phyloP scores from a whole-genome alignment of 2,113 vertebrate species.

The Rhinopomastus cyanomelas region DNA sequence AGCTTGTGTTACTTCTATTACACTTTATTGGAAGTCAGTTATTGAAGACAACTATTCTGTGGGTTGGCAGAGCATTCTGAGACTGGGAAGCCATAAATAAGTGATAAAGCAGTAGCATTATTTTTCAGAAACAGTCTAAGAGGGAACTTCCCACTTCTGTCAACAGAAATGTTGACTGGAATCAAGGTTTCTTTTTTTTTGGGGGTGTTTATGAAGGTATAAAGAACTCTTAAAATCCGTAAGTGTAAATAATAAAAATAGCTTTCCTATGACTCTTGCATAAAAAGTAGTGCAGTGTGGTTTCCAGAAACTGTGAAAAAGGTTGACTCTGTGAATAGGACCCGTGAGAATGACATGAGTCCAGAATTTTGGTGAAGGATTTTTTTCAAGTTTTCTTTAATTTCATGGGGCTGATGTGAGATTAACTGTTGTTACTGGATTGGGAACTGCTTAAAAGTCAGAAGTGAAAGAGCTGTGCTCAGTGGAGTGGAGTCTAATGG shows the following conservation, averaged over 20 bases:
- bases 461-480: too few species aligned
- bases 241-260: not conserved
- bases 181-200: not conserved
- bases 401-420: accelerated
- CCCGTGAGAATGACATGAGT: not conserved
- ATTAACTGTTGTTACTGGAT: not conserved
- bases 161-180: not conserved
- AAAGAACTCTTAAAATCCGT: not conserved
- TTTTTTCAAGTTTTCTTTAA: not conserved
- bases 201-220: not conserved
- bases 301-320: not conserved
- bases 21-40: not conserved
- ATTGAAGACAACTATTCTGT: not conserved
- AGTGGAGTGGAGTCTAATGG: too few species aligned
- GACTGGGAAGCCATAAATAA: not conserved
- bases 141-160: not conserved
- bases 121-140: not conserved
- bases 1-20: not conserved
- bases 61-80: not conserved
- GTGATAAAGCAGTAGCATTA: not conserved
- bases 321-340: not conserved
- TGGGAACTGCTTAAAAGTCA: too few species aligned
- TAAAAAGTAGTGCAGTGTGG: not conserved
- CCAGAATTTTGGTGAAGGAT: not conserved
- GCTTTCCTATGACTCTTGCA: not conserved